phyloP scores from a whole-genome alignment of 2,113 vertebrate genomes.

The Seriola quinqueradiata region DNA sequence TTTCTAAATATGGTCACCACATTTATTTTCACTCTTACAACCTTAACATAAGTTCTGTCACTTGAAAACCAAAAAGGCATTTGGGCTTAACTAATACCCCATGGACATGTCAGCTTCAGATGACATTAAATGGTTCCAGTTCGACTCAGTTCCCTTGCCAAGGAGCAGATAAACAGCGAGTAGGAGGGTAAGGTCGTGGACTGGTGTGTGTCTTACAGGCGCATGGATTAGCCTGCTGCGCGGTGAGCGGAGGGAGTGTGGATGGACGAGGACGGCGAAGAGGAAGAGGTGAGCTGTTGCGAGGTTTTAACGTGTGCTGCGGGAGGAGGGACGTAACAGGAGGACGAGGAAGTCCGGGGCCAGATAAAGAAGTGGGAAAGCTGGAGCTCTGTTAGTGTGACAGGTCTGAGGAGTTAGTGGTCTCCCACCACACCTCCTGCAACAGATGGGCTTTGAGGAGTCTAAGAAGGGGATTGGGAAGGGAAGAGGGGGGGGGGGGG shows the following conservation, averaged over 20 bases:
- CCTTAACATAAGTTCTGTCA: conserved; percentile 65
- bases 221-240: conserved; percentile 33
- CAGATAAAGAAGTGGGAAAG: conserved; percentile 47
- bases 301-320: conserved; percentile 15
- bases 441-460: conserved; percentile 68
- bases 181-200: conserved; percentile 44
- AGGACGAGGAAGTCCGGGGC: conserved; percentile 34
- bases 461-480: neutral
- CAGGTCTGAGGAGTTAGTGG: conserved; percentile 66
- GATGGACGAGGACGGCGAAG: conserved; percentile 43
- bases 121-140: conserved; percentile 56
- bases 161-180: conserved; percentile 45
- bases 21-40: conserved; percentile 61
- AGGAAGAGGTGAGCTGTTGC: conserved; percentile 39
- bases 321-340: conserved; percentile 24
- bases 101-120: conserved; percentile 49
- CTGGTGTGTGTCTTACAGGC: conserved; percentile 40
- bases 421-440: conserved; percentile 63
- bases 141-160: conserved; percentile 52
- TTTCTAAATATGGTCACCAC: conserved; percentile 63
- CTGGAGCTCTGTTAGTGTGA: conserved; percentile 44
- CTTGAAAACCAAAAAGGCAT: conserved; percentile 42
- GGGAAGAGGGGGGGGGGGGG: conserved; percentile 16
- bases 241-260: conserved; percentile 11
- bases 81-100: conserved; percentile 39